Percentiles rank a stretch among this genome's conserved stretches.
Conservation (phyloP, 2,113 vertebrate species). For the Istiophorus platypterus region DNA sequence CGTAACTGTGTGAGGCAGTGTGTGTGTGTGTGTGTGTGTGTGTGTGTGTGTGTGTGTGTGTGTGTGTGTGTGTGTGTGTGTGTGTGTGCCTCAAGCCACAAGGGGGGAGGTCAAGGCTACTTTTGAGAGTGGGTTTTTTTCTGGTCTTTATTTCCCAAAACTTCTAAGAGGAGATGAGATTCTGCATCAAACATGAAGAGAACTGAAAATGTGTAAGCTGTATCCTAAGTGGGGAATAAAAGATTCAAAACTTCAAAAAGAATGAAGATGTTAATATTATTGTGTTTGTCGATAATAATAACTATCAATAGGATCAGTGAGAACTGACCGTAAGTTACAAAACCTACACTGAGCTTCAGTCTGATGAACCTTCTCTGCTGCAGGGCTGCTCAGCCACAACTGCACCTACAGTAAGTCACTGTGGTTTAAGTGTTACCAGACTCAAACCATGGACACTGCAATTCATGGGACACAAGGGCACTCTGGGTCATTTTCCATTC, state of each 20-base stretch:
- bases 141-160: slow-evolving; percentile 46
- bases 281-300: not conserved
- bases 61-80: slow-evolving; percentile 14
- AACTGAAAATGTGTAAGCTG: not conserved
- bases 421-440: not conserved
- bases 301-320: not conserved
- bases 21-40: slow-evolving; percentile 30
- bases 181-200: not conserved
- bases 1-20: slow-evolving; percentile 40
- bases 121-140: slow-evolving; percentile 47
- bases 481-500: not conserved
- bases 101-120: slow-evolving; percentile 69
- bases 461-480: not conserved
- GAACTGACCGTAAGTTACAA: not conserved
- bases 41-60: slow-evolving; percentile 46
- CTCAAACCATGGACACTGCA: not conserved
- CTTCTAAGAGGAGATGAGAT: not conserved
- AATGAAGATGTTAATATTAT: not conserved
- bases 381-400: too few species aligned
- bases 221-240: not conserved
- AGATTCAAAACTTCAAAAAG: not conserved
- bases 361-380: too few species aligned
- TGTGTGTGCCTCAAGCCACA: slow-evolving; percentile 29
- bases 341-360: not conserved
- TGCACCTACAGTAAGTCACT: not conserved